These are phyloP conservation scores for Orchestes rusci DNA, from an alignment of 2,888 invertebrate genomes.

Conservation along the genomic window DNA sequence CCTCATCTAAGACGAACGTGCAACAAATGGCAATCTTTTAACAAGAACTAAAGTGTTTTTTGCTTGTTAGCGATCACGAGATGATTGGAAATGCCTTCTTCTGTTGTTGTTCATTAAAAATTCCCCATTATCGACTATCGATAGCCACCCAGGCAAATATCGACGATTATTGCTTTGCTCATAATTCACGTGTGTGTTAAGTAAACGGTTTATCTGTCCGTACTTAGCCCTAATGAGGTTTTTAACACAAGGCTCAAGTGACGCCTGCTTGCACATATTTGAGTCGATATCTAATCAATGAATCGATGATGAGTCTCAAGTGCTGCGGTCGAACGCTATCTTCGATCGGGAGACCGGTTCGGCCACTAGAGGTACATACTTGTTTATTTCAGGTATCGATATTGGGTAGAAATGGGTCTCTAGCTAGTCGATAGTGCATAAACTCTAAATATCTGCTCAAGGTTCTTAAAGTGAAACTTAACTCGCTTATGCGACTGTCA, in stretches of 20 bases:
- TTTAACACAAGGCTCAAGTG: conserved; percentile 35
- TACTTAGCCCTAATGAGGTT: conserved; percentile 36
- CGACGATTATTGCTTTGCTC: too few relatives aligned
- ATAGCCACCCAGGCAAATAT: too few relatives aligned
- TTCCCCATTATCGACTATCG: too few relatives aligned
- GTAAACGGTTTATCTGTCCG: too few relatives aligned
- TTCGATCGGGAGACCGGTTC: conserved; percentile 40
- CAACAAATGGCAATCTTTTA: conserved; percentile 21
- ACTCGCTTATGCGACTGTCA: too few relatives aligned
- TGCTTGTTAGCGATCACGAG: conserved; percentile 19
- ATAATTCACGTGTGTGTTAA: too few relatives aligned
- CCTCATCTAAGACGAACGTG: conserved; percentile 20
- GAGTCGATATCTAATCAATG: conserved; percentile 43
- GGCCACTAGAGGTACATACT: too few relatives aligned
- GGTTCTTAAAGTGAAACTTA: too few relatives aligned
- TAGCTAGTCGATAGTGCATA: too few relatives aligned
- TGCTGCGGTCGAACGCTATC: conserved; percentile 36
- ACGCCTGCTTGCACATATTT: conserved; percentile 37
- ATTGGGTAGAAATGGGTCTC: too few relatives aligned
- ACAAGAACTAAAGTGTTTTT: conserved; percentile 21
- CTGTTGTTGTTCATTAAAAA: conserved; percentile 12
- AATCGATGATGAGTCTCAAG: conserved; percentile 42
- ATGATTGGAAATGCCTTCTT: conserved; percentile 18
- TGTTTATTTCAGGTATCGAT: too few relatives aligned
- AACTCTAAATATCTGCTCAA: too few relatives aligned